These are phyloP conservation scores for Pristionchus exspectatus DNA, from an alignment of 2,888 invertebrate species.

Conservation along the genomic window DNA sequence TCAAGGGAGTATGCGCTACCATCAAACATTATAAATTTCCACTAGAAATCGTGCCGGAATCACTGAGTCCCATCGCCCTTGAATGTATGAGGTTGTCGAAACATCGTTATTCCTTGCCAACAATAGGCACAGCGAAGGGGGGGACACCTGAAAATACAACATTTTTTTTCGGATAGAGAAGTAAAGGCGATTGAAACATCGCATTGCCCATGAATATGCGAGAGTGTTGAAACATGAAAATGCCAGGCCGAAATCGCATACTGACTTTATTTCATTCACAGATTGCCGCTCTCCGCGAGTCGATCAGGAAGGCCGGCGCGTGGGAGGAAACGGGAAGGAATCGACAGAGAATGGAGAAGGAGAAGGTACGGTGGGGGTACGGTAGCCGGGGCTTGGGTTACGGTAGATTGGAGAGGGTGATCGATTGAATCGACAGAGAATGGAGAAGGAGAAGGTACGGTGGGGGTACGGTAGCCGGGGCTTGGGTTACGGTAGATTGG, in stretches of 20 bases:
- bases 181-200: too few species aligned
- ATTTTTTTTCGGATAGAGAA: too few species aligned
- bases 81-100: too few species aligned
- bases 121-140: too few species aligned
- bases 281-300: constrained; percentile 37
- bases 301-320: not conserved
- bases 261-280: not conserved
- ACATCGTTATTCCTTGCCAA: too few species aligned
- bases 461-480: not conserved
- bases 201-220: too few species aligned
- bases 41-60: too few species aligned
- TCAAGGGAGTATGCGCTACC: too few species aligned
- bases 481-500: not conserved
- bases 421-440: not conserved
- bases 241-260: not conserved
- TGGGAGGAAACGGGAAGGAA: constrained; percentile 50
- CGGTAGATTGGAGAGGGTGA: not conserved
- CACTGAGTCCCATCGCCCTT: too few species aligned
- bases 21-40: too few species aligned
- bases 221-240: not conserved
- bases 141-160: too few species aligned
- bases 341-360: constrained; percentile 43
- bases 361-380: constrained; percentile 49
- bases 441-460: not conserved
- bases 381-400: not conserved